These are phyloP conservation scores for Lepidurus arcticus DNA, from an alignment of 1,140 invertebrate species.

Conservation along the genomic window DNA sequence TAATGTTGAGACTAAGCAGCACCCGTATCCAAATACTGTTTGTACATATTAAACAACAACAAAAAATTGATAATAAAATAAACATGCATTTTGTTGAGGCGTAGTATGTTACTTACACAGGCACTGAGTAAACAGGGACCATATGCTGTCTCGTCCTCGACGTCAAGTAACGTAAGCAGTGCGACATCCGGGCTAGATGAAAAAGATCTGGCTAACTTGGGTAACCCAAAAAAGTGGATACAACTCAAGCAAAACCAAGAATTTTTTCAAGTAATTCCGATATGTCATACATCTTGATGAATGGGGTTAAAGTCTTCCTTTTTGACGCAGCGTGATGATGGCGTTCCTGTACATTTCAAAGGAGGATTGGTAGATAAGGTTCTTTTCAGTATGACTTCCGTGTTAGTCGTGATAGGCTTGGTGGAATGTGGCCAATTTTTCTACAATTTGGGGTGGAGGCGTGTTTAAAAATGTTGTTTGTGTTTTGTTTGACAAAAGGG, in stretches of 20 bases:
- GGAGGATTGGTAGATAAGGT: background rate
- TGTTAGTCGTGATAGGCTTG: background rate
- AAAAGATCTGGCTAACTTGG: background rate
- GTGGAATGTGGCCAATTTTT: background rate
- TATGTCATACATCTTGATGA: background rate
- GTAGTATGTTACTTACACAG: background rate
- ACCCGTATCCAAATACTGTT: background rate
- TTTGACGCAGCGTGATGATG: background rate
- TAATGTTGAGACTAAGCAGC: background rate
- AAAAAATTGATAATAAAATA: background rate
- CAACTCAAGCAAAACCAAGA: background rate
- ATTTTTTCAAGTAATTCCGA: background rate
- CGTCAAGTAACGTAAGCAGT: background rate
- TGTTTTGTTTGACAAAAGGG: too few species aligned
- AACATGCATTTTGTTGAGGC: background rate
- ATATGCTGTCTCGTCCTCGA: background rate
- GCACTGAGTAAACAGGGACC: background rate
- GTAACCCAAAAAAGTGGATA: background rate
- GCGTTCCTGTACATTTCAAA: background rate
- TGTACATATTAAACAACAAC: background rate
- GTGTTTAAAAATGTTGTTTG: background rate
- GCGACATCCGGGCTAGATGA: background rate
- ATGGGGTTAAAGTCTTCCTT: background rate
- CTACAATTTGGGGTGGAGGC: background rate
- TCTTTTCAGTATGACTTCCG: background rate